Percentiles rank a stretch among this genome's conserved stretches.
These are phyloP conservation scores for Falco naumanni DNA, from an alignment of 2,797 vertebrate species.

Conservation along the genomic window DNA sequence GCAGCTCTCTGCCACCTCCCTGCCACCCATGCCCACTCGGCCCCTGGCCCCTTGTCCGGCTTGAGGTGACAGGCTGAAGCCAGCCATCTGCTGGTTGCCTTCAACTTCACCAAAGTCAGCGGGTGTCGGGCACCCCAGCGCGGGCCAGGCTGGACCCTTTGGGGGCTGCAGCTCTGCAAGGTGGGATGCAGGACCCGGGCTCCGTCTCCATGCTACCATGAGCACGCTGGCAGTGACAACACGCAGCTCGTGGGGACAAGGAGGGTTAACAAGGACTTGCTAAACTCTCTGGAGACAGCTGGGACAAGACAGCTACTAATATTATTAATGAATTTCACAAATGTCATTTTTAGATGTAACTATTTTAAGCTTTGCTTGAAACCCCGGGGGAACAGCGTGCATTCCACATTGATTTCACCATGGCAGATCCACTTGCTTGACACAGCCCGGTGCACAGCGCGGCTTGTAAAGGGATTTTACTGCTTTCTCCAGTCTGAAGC, in stretches of 20 bases:
- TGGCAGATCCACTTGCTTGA: not conserved
- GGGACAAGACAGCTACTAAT: constrained; percentile 52
- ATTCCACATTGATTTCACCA: constrained; percentile 4
- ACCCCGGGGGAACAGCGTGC: not conserved
- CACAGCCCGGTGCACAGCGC: not conserved
- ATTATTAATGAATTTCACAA: constrained; percentile 63
- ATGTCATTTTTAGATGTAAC: constrained; percentile 57
- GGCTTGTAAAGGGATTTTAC: not conserved
- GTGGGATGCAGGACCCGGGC: accelerated
- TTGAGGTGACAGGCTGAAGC: not conserved
- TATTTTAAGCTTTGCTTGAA: constrained; percentile 47
- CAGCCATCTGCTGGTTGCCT: not conserved
- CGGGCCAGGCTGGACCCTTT: not conserved
- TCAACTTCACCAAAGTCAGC: accelerated
- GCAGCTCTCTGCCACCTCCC: not conserved
- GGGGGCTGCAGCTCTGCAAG: not conserved
- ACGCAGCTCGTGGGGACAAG: accelerated
- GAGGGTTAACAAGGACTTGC: constrained; percentile 24
- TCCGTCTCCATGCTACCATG: accelerated
- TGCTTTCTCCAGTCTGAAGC: not conserved
- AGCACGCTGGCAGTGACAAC: accelerated
- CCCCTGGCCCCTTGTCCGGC: accelerated
- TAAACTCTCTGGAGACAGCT: constrained; percentile 36
- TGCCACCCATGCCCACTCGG: not conserved
- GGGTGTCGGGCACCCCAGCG: not conserved